Base-by-base conservation (phyloP, 2,888 invertebrate species). In the Ecdyonurus torrentis region DNA sequence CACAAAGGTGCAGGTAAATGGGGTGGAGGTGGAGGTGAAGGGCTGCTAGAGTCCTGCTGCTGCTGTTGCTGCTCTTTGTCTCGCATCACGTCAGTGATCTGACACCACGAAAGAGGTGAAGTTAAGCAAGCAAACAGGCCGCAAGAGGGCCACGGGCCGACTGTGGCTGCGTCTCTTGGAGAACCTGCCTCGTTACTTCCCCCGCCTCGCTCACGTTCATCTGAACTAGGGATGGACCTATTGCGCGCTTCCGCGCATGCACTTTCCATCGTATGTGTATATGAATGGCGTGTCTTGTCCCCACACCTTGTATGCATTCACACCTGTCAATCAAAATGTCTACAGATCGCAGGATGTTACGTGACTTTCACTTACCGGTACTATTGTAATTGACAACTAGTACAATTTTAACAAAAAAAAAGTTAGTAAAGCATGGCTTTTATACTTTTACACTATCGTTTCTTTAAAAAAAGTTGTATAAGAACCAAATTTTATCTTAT, bases 1-100 rank as follows among this genome's bases (percentile, higher is more conserved):
- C 20, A 19, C 53, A 50, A 20, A 19, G 22, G 7, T 52, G 25
- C 24, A 22, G 24, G 59, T 23, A 23, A 19, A 19, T 1, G 24
- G 24, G n/a, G 24, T 20, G 50, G n/a, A 20, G 5, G n/a, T 22
- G 23, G 59, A 18, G 2, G 50, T 50, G 18, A 20, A 61, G 23
- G 63, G 23, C n/a, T 23, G 61, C 7, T 53, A 22, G 58, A n/a
- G 52, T 5, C 25, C 25, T 25, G 58, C 55, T 58, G 58, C 25
- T 53, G 53, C 19, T 25, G n/a, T 19, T 61, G 50, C 23, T 62
- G 62, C 25, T 62, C 25, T n/a, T 37, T 37, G 37, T 58, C 37
- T 19, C 2, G 58, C 23, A 37, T 37, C 7, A 37, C 7, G 37
- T 10, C 5, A 15, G 37, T 37, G 37, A 15, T 37, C 37, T 5